Evolutionary conservation across 1,140 invertebrate genomes (phyloP), one percentile per base, ranked within the genome.

Genomic region (Nebria ingens): DNA sequence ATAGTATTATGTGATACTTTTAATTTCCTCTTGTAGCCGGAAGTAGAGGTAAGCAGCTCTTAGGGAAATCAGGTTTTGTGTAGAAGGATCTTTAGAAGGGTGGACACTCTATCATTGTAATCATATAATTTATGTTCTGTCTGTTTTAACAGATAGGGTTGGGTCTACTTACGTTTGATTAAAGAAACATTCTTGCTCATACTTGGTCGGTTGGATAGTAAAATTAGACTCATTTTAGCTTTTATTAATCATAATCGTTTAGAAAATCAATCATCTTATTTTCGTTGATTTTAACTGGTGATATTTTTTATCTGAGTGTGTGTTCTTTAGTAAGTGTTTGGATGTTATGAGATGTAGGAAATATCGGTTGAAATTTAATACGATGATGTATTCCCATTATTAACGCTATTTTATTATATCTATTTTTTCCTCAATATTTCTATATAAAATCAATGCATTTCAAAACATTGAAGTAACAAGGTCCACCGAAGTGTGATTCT

Each of bases 1-100:
- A 29, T 45, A 45, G 40, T 45, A 45, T 45, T 45, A 45, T 45
- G 40, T 45, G 40, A 45, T 45, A 45, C 40, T 45, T 45, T 45
- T 45, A 45, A 45, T 45, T 45, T 45, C 40, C 40, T 45, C 40
- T 17, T 17, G 3, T 12, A 17, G 6, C 40, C 40, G 40, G 40
- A 45, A 45, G 40, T 45, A 13, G 6, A 45, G 40, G 40, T 45
- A 45, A 45, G 40, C 40, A 45, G 40, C 40, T 45, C 40, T 45
- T 45, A 45, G 40, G 40, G 40, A 45, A 45, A 45, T 45, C 40
- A 45, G 15, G 40, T 45, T 45, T 45, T 45, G 40, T 45, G 40
- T 45, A 17, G 40, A 12, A 12, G 40, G 40, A 45, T 45, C 40
- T 45, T 45, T 45, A 45, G 15, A 12, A 45, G 40, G 40, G 40